These are phyloP conservation scores for Xestobium rufovillosum DNA, from an alignment of 2,888 invertebrate species.

Conservation along the genomic window DNA sequence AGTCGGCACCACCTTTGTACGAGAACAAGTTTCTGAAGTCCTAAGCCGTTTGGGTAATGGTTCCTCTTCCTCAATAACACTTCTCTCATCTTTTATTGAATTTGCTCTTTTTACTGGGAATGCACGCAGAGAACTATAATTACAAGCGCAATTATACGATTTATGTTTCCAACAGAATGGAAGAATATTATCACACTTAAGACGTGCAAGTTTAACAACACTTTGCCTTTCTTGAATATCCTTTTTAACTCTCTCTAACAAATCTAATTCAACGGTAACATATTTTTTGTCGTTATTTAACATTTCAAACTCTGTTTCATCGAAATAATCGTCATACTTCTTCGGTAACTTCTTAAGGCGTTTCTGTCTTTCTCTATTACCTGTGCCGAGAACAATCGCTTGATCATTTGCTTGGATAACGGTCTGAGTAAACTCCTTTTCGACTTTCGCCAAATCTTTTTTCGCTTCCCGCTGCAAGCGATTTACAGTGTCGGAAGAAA, in stretches of 20 bases:
- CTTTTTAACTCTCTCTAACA: slow-evolving; percentile 18
- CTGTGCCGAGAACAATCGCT: slow-evolving; percentile 55
- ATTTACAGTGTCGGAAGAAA: slow-evolving; percentile 35
- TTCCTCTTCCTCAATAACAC: background rate
- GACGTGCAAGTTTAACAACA: slow-evolving; percentile 3
- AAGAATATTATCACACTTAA: slow-evolving; percentile 39
- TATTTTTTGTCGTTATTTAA: slow-evolving; percentile 8
- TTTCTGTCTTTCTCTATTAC: slow-evolving; percentile 45
- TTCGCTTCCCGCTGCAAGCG: slow-evolving; percentile 47
- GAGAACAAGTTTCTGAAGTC: too few relatives aligned
- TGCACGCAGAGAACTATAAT: slow-evolving; percentile 39
- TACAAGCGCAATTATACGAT: slow-evolving; percentile 60
- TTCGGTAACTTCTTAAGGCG: slow-evolving; percentile 54
- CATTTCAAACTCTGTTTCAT: slow-evolving; percentile 23
- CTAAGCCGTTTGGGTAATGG: too few relatives aligned
- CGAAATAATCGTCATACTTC: slow-evolving; percentile 52
- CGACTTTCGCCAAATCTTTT: slow-evolving; percentile 56
- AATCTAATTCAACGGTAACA: background rate
- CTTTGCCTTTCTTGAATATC: slow-evolving; percentile 17
- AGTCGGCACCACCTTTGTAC: background rate
- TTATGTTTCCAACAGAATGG: slow-evolving; percentile 61
- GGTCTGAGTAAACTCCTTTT: slow-evolving; percentile 66
- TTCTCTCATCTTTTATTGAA: background rate
- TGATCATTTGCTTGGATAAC: slow-evolving; percentile 58
- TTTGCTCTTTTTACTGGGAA: background rate